Evolutionary conservation across 1,140 invertebrate genomes (phyloP).

Genomic region (Macrostomum lignano): DNA sequence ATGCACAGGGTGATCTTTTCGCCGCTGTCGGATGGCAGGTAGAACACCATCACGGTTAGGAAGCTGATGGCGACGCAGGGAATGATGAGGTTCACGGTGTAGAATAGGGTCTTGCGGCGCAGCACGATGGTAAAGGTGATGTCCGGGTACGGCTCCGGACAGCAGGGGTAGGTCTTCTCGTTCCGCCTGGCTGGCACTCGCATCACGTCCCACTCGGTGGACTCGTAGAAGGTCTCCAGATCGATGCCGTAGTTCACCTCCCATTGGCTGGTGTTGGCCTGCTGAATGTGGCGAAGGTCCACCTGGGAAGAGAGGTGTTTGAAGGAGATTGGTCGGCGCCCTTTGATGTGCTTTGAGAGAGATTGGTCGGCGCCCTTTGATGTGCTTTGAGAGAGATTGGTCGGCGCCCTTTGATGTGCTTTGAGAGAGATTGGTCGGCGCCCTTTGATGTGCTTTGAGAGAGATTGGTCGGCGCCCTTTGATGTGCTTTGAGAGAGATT

Average conservation of each 20-base stretch:
- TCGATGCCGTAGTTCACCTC: conserved; percentile 2
- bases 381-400: too few relatives aligned
- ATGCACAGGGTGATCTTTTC: conserved; percentile 95
- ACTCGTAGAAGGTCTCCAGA: neutral
- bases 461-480: too few relatives aligned
- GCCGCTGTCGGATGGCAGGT: conserved; percentile 80
- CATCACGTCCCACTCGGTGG: conserved; percentile 3
- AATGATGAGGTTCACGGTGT: conserved; percentile 27
- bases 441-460: too few relatives aligned
- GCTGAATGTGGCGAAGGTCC: too few relatives aligned
- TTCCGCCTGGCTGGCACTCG: conserved; percentile 10
- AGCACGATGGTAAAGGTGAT: conserved; percentile 27
- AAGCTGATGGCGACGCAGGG: conserved; percentile 41
- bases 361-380: too few relatives aligned
- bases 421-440: too few relatives aligned
- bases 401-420: too few relatives aligned
- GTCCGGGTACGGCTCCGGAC: conserved; percentile 20
- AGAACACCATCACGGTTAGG: conserved; percentile 84
- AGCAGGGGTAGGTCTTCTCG: conserved; percentile 16
- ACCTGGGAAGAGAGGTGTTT: too few relatives aligned
- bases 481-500: too few relatives aligned
- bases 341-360: too few relatives aligned
- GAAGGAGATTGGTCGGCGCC: too few relatives aligned
- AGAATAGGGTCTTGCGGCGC: conserved; percentile 26
- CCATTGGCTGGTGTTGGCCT: too few relatives aligned